These are phyloP conservation scores for Nomia melanderi DNA, from an alignment of 1,140 invertebrate genomes.

Conservation along the genomic window DNA sequence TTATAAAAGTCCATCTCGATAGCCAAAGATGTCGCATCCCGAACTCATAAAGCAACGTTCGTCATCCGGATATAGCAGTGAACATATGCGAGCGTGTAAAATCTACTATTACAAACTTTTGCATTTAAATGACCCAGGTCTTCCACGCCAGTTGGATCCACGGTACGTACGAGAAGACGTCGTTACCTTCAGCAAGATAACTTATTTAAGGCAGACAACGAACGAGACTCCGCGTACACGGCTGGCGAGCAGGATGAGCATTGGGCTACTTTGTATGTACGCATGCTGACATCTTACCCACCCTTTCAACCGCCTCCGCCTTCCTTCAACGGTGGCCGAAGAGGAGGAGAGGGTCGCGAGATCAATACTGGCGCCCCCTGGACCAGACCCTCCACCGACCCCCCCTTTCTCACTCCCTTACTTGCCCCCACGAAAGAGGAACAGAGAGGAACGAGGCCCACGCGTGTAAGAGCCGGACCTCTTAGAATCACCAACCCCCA, in stretches of 20 bases:
- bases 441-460: constrained; percentile 50
- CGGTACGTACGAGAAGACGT: constrained; percentile 7
- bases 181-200: constrained; percentile 52
- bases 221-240: constrained; percentile 59
- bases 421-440: constrained; percentile 47
- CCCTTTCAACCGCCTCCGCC: constrained; percentile 71
- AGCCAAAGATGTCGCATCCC: background rate
- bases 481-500: constrained; percentile 79
- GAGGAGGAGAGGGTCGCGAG: constrained; percentile 68
- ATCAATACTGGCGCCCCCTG: constrained; percentile 77
- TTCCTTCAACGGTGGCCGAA: constrained; percentile 65
- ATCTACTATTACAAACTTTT: constrained; percentile 29
- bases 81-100: constrained; percentile 6
- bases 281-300: constrained; percentile 79
- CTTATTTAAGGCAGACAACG: constrained; percentile 64
- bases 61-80: background rate
- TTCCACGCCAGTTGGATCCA: background rate
- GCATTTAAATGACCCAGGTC: constrained; percentile 31
- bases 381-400: constrained; percentile 69
- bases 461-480: constrained; percentile 77
- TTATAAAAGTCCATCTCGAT: too few relatives aligned
- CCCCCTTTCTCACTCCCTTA: constrained; percentile 38
- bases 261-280: constrained; percentile 81
- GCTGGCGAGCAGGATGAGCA: constrained; percentile 45
- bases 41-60: background rate